Percentiles rank a stretch among this genome's conserved stretches.
Evolutionary conservation across 2,888 invertebrate species (phyloP).

Genomic region (Oeneis ivallda): DNA sequence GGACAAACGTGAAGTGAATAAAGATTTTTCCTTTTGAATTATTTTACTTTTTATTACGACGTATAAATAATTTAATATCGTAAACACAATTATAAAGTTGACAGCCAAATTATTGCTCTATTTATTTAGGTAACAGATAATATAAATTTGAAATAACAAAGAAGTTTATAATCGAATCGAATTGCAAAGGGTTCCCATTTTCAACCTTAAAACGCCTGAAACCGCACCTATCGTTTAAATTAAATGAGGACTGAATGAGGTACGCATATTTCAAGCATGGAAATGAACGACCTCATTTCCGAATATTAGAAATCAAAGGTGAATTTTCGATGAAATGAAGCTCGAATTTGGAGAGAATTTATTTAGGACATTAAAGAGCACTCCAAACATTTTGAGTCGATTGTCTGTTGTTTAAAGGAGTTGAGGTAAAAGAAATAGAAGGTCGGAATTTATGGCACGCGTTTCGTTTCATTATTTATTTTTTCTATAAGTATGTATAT

Average conservation of each 20-base stretch:
- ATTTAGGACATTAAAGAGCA: conserved; percentile 5
- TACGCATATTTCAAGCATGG: neutral
- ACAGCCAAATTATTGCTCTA: neutral
- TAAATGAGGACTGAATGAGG: conserved; percentile 15
- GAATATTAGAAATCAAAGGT: conserved; percentile 21
- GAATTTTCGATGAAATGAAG: conserved; percentile 2
- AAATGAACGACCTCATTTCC: conserved; percentile 9
- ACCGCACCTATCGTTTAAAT: conserved; percentile 20
- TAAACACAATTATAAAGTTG: conserved; percentile 8
- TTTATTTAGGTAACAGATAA: neutral
- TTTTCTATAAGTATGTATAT: neutral
- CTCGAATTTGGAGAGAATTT: neutral
- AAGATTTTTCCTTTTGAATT: too few species aligned
- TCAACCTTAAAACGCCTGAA: conserved; percentile 2
- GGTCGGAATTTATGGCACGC: neutral
- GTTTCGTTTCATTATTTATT: neutral
- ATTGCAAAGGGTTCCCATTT: conserved; percentile 12
- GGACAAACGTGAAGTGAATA: too few species aligned
- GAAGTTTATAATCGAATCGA: conserved; percentile 12
- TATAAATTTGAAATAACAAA: conserved; percentile 8
- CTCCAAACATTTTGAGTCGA: neutral
- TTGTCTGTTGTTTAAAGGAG: neutral
- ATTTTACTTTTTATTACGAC: neutral
- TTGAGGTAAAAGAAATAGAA: neutral
- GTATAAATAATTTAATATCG: neutral